Evolutionary conservation across 2,888 invertebrate species (phyloP), one percentile per base, ranked within the genome.

Genomic region (Neocrepidodera transversa): DNA sequence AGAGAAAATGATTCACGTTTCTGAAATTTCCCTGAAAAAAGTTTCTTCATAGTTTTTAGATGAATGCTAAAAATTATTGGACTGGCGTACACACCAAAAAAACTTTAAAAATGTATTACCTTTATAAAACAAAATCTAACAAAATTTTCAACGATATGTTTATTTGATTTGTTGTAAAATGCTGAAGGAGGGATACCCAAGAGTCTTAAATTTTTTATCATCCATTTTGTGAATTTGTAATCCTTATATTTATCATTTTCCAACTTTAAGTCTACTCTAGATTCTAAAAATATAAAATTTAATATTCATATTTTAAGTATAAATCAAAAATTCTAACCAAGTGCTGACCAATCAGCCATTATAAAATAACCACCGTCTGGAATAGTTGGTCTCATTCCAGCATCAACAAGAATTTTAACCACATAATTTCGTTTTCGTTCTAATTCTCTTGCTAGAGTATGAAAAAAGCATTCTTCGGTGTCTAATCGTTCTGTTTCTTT

Each of bases 361-460:
- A 99, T 91, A 76, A 99, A 99, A 80, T 97, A 99, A 0, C 99
- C 98, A 1, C 95, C 97, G 69, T 98, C 94, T 0, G 99, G 99
- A 53, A 97, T 82, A 0, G 93, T 93, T 0, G 97, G 95, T 28
- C 85, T 86, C 88, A 98, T 92, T 0, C 95, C 96, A 53, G 89
- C 88, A 8, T 93, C 90, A 2, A 72, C 77, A 14, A 95, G 81
- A 61, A 92, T 86, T 70, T 88, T 86, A 0, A 86, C 87, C 82
- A 95, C 87, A 71, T 82, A 88, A 78, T 96, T 91, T 23, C 95
- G 81, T 77, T 97, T 96, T 0, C 85, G 82, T 57, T 86, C 76
- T 43, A 97, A 80, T 73, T 94, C 92, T 3, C 80, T 79, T 0
- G 93, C 85, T 52, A 98, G 81, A 17, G 89, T 87, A 10, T 83